A percentile compares a stretch with the other conserved stretches of the same genome.
Evolutionary conservation across 2,113 vertebrate species (phyloP).

Genomic region (Phycodurus eques): DNA sequence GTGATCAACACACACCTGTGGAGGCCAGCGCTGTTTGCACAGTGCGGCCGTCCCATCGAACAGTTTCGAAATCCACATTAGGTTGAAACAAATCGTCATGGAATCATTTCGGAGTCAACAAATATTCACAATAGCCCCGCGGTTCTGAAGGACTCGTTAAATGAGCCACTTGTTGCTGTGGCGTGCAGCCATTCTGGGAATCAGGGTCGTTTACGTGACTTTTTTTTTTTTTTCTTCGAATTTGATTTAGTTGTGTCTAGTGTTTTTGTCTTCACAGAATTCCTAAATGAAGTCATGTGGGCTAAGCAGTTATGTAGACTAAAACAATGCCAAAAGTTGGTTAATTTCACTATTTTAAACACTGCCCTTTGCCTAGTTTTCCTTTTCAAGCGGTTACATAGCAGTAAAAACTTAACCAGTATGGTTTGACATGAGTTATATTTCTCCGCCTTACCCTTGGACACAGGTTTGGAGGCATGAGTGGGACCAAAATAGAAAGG

Average conservation of each 20-base stretch:
- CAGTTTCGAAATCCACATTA: too few species aligned
- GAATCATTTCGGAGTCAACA: background rate
- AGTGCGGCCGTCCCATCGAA: background rate
- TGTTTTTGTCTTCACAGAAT: background rate
- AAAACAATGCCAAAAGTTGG: background rate
- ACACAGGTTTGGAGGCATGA: constrained; percentile 27
- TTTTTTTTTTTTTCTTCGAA: background rate
- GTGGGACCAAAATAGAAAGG: constrained; percentile 22
- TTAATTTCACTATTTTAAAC: background rate
- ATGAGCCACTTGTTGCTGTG: constrained; percentile 34
- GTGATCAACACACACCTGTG: constrained; percentile 31
- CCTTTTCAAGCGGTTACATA: background rate
- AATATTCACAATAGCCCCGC: background rate
- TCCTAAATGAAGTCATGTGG: background rate
- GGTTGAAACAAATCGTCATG: too few species aligned
- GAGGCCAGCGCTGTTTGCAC: background rate
- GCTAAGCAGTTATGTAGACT: background rate
- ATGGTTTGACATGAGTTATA: constrained; percentile 12
- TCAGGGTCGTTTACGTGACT: background rate
- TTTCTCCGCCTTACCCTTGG: background rate
- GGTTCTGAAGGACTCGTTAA: background rate
- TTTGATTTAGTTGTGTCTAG: background rate
- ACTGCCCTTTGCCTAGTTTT: background rate
- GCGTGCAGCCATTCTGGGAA: background rate
- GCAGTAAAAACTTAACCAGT: background rate